phyloP scores from a whole-genome alignment of 2,797 vertebrate genomes.

The Microcaecilia unicolor region DNA sequence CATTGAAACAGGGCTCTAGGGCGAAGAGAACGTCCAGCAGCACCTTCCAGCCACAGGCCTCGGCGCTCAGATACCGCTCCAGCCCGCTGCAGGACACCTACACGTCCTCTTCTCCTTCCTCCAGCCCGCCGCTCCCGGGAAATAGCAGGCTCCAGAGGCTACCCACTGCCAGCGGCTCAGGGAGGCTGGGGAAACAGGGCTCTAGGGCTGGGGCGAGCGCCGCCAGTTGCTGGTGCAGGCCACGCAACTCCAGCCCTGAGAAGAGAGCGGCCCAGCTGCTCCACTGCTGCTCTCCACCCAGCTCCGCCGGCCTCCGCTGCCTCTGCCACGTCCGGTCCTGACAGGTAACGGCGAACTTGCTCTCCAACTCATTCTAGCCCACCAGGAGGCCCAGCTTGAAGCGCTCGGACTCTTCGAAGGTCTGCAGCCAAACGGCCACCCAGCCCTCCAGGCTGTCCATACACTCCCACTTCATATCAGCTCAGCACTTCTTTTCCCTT shows the following conservation, averaged over 20 bases:
- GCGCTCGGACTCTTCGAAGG: constrained; percentile 60
- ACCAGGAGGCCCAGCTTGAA: constrained; percentile 77
- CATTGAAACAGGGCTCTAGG: too few relatives aligned
- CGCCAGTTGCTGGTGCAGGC: constrained; percentile 66
- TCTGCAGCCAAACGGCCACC: constrained; percentile 74
- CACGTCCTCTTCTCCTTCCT: too few relatives aligned
- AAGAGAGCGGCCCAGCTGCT: constrained; percentile 79
- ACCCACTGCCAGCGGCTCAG: constrained; percentile 24
- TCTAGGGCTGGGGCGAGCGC: constrained; percentile 61
- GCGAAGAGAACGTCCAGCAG: constrained; percentile 73
- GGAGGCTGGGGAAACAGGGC: constrained; percentile 57
- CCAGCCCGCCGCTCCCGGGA: constrained; percentile 34
- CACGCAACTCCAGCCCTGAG: constrained; percentile 57
- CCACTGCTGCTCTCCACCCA: not conserved
- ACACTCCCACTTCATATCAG: constrained; percentile 50
- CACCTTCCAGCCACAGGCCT: constrained; percentile 71
- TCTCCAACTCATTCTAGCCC: constrained; percentile 78
- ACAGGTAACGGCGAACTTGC: constrained; percentile 83
- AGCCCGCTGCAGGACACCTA: constrained; percentile 62
- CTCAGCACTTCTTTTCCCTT: fast-evolving
- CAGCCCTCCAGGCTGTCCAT: constrained; percentile 86
- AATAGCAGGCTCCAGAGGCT: constrained; percentile 78
- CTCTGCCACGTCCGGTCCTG: constrained; percentile 74
- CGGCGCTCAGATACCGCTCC: constrained; percentile 72
- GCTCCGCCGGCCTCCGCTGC: constrained; percentile 35